Conservation (phyloP, 92 coral and sea anemone genomes). For the Zoanthus solanderi region DNA sequence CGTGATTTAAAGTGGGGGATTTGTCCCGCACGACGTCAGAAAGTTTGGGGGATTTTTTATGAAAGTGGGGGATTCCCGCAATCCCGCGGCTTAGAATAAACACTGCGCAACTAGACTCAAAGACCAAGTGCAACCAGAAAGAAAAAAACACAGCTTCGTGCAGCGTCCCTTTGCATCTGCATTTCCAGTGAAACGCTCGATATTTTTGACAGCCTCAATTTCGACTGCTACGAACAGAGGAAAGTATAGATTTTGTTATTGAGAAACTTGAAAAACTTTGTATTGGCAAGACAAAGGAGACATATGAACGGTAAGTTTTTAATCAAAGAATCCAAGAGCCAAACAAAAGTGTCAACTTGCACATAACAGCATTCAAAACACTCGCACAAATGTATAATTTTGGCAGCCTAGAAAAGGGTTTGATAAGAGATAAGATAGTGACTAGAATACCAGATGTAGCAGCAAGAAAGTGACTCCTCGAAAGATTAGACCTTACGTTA, state of each 20-base stretch:
- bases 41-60: too few species aligned
- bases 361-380: constrained; percentile 43
- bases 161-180: constrained; percentile 41
- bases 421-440: constrained; percentile 50
- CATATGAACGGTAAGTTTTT: constrained; percentile 57
- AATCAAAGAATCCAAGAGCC: constrained; percentile 11
- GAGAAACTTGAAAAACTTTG: constrained; percentile 30
- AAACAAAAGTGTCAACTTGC: constrained; percentile 48
- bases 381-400: too few species aligned
- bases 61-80: too few species aligned
- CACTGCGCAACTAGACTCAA: constrained; percentile 34
- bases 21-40: too few species aligned
- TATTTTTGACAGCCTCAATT: constrained; percentile 46
- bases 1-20: too few species aligned
- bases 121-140: constrained; percentile 29
- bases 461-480: constrained; percentile 37
- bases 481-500: constrained; percentile 51
- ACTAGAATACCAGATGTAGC: constrained; percentile 42
- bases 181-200: constrained; percentile 60
- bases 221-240: constrained; percentile 35
- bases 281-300: constrained; percentile 46
- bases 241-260: constrained; percentile 38
- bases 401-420: constrained; percentile 16
- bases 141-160: constrained; percentile 37
- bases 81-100: too few species aligned